phyloP scores from a whole-genome alignment of 2,113 vertebrate species.

The Trematocara unimaculatum region DNA sequence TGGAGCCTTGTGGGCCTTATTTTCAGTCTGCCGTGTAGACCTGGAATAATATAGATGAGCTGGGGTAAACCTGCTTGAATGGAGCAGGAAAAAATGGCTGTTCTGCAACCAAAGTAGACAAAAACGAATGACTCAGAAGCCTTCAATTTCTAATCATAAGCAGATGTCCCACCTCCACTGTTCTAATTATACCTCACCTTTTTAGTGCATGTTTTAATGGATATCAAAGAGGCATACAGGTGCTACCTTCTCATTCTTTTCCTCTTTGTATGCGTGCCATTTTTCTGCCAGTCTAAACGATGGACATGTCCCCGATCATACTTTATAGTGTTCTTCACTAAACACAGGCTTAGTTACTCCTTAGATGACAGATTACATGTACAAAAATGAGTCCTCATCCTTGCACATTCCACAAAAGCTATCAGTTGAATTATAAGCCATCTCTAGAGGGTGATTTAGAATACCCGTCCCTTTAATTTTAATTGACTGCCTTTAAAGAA shows the following conservation, averaged over 20 bases:
- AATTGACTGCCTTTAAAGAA: slow-evolving; percentile 44
- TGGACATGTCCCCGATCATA: background rate
- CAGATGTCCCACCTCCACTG: background rate
- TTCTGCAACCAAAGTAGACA: background rate
- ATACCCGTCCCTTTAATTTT: slow-evolving; percentile 23
- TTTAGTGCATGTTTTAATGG: background rate
- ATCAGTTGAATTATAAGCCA: slow-evolving; percentile 17
- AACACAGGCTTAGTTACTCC: background rate
- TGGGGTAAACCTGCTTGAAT: background rate
- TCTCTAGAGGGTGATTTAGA: slow-evolving; percentile 11
- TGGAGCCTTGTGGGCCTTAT: background rate
- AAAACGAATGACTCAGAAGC: background rate
- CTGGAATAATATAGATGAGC: background rate
- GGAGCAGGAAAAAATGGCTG: background rate
- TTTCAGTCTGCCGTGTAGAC: background rate
- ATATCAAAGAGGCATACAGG: background rate
- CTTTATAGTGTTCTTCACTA: background rate
- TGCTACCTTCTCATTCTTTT: background rate
- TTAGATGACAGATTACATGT: background rate
- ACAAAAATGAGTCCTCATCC: background rate
- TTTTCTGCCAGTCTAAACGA: background rate
- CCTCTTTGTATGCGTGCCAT: background rate
- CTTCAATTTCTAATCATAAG: background rate
- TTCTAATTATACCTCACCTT: background rate
- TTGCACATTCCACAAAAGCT: slow-evolving; percentile 4